Percentiles rank a stretch among this genome's conserved stretches.
Conservation (phyloP, 2,797 vertebrate genomes). For the Bryconaethiops microstoma region DNA sequence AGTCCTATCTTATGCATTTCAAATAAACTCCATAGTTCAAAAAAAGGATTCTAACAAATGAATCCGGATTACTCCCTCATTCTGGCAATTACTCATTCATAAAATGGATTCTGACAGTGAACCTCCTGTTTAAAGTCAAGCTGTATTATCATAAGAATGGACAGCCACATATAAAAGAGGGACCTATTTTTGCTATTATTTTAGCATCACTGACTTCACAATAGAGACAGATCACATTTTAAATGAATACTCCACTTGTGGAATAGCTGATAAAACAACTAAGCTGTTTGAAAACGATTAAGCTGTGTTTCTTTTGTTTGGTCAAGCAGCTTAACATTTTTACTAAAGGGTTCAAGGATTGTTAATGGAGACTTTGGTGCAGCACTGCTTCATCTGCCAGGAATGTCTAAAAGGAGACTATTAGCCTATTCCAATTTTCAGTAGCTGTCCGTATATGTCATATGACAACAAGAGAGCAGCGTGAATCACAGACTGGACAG, state of each 20-base stretch:
- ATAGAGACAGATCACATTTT: background rate
- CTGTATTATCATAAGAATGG: constrained; percentile 21
- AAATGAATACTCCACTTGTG: background rate
- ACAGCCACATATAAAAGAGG: background rate
- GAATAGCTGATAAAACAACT: background rate
- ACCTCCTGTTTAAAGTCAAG: constrained; percentile 2
- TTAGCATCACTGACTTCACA: background rate
- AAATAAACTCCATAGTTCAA: background rate
- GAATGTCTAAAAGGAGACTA: background rate
- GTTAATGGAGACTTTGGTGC: background rate
- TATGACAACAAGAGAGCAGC: constrained; percentile 2
- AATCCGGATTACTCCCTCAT: constrained; percentile 14
- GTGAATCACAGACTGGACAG: constrained; percentile 33
- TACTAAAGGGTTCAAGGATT: background rate
- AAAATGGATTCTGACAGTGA: constrained; percentile 16
- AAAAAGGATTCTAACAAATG: constrained; percentile 17
- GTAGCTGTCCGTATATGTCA: background rate
- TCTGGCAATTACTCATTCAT: constrained; percentile 23
- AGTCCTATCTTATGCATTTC: constrained; percentile 7
- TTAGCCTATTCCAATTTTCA: background rate
- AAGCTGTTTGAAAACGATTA: background rate
- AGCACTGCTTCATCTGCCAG: background rate
- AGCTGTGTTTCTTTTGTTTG: background rate
- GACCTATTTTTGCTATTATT: background rate
- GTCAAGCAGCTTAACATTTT: background rate